A percentile compares a stretch with the other conserved stretches of the same genome.
Evolutionary conservation across 2,888 invertebrate genomes (phyloP).

Genomic region (Lasioglossum oenotherae): DNA sequence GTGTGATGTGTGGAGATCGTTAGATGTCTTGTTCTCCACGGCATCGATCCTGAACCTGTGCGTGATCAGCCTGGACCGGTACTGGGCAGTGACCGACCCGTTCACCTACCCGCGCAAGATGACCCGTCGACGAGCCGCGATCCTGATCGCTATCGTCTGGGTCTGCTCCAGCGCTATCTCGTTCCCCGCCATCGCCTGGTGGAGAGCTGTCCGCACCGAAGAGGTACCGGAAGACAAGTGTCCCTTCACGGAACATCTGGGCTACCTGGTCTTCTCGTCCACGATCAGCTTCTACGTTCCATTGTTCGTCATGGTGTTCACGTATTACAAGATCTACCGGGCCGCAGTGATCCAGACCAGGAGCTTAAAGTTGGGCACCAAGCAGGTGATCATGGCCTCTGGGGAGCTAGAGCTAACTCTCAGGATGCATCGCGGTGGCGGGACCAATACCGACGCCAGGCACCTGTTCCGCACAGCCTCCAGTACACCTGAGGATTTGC

Average conservation of each 20-base stretch:
- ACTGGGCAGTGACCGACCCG: conserved; percentile 99
- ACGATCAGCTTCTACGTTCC: conserved; percentile 99
- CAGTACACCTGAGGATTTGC: conserved; percentile 80
- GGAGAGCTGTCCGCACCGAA: conserved; percentile 94
- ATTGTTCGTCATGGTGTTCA: conserved; percentile 98
- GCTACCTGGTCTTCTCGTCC: conserved; percentile 98
- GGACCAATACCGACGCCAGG: conserved; percentile 85
- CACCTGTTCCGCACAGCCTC: conserved; percentile 82
- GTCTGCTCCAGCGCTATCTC: conserved; percentile 98
- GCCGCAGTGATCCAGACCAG: conserved; percentile 97
- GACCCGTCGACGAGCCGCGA: conserved; percentile 94
- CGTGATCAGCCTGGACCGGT: conserved; percentile 97
- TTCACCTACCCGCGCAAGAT: conserved; percentile 98
- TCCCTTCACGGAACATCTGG: conserved; percentile 97
- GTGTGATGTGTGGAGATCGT: conserved; percentile 99
- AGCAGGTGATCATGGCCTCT: conserved; percentile 93
- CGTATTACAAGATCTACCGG: conserved; percentile 97
- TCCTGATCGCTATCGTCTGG: conserved; percentile 97
- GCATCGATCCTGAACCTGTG: conserved; percentile 99
- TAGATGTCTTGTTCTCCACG: conserved; percentile 98
- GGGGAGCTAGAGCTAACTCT: conserved; percentile 95
- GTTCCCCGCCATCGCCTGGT: conserved; percentile 99
- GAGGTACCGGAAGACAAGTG: conserved; percentile 94
- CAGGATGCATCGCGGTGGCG: conserved; percentile 97
- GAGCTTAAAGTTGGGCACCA: conserved; percentile 95